These are phyloP conservation scores for Odontocerum albicorne DNA, from an alignment of 2,888 invertebrate genomes.

Conservation along the genomic window DNA sequence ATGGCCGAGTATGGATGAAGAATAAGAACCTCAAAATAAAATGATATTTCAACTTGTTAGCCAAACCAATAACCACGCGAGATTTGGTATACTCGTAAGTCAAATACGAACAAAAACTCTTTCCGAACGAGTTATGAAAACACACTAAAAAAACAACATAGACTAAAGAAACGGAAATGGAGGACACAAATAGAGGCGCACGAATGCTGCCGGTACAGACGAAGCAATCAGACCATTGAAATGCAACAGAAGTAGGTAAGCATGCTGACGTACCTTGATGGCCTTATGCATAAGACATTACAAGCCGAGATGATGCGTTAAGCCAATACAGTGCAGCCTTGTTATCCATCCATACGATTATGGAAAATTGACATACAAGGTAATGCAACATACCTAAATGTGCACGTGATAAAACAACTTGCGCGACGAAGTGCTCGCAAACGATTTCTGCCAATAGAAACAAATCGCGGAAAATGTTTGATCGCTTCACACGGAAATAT, in stretches of 20 bases:
- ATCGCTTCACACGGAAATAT: no score
- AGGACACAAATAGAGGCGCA: constrained; percentile 27
- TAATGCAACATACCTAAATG: constrained; percentile 5
- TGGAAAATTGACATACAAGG: constrained; percentile 16
- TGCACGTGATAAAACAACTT: background rate
- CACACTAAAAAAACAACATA: constrained; percentile 18
- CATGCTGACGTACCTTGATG: no score
- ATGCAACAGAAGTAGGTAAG: background rate
- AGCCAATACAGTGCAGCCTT: constrained; percentile 14
- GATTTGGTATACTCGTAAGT: no score
- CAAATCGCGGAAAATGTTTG: no score
- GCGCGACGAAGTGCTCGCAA: background rate
- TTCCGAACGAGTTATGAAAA: constrained; percentile 19
- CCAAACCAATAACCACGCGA: no score
- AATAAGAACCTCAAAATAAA: no score
- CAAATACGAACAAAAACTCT: no score
- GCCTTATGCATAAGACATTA: constrained; percentile 2
- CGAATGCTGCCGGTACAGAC: background rate
- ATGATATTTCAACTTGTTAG: no score
- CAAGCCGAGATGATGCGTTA: constrained; percentile 20
- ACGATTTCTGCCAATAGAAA: background rate
- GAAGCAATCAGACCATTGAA: background rate
- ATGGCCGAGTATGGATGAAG: no score
- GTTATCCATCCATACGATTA: constrained; percentile 11
- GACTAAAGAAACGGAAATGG: constrained; percentile 26